These are phyloP conservation scores for Amniataba percoides DNA, from an alignment of 2,797 vertebrate genomes.

Conservation along the genomic window DNA sequence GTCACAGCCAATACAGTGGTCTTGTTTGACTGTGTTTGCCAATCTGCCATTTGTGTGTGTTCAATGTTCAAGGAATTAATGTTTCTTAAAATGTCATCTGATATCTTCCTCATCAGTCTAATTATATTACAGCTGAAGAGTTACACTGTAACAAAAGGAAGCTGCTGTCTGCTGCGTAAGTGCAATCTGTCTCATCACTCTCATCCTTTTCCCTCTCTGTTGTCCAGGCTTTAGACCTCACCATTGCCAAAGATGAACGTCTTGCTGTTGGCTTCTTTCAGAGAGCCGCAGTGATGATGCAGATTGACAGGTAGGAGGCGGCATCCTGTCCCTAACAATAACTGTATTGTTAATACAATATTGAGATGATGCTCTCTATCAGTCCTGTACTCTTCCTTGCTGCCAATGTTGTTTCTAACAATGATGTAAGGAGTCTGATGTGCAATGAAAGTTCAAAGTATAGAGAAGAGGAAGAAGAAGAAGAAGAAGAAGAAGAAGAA, in stretches of 20 bases:
- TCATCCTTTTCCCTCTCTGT: conserved; percentile 20
- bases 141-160: neutral
- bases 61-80: neutral
- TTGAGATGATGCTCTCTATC: no score
- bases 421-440: no score
- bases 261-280: conserved; percentile 93
- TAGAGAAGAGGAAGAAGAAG: no score
- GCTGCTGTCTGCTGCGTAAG: neutral
- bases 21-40: neutral
- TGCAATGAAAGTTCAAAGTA: no score
- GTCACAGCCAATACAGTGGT: neutral
- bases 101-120: neutral
- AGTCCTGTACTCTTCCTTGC: no score
- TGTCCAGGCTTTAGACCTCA: conserved; percentile 87
- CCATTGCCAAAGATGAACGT: conserved; percentile 87
- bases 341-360: no score
- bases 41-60: neutral
- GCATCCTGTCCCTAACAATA: neutral
- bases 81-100: neutral
- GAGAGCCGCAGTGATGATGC: conserved; percentile 87
- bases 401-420: no score
- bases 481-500: no score
- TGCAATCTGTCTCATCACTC: neutral
- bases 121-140: neutral
- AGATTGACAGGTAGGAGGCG: conserved; percentile 83